A percentile compares a stretch with the other conserved stretches of the same genome.
Conservation (phyloP, 2,888 invertebrate genomes). For the Ischnura elegans region DNA sequence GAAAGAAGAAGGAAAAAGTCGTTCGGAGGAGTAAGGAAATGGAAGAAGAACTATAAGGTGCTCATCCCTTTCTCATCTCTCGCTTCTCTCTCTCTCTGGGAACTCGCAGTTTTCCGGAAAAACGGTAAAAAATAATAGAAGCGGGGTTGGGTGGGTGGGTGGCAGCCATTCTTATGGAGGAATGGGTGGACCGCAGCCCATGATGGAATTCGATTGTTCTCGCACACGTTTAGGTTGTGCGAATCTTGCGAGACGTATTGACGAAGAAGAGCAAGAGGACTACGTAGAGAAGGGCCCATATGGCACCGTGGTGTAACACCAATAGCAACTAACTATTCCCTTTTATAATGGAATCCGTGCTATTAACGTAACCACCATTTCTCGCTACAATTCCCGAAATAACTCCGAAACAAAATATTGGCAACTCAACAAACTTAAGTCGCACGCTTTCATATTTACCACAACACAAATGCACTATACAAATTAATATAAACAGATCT, state of each 20-base stretch:
- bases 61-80: neutral
- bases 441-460: too few relatives aligned
- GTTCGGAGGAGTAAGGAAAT: neutral
- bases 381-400: too few relatives aligned
- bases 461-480: too few relatives aligned
- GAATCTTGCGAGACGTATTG: neutral
- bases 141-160: neutral
- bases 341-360: too few relatives aligned
- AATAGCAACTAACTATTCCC: too few relatives aligned
- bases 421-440: too few relatives aligned
- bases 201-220: conserved; percentile 1
- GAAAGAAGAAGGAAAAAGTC: neutral
- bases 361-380: too few relatives aligned
- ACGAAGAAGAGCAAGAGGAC: neutral
- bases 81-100: neutral
- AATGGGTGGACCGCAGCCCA: neutral
- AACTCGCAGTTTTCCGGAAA: neutral
- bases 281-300: too few relatives aligned
- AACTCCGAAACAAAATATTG: too few relatives aligned
- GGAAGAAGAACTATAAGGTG: neutral
- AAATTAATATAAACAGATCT: too few relatives aligned
- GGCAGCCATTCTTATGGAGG: neutral
- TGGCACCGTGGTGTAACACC: too few relatives aligned
- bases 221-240: neutral
- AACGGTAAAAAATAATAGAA: conserved; percentile 26